Evolutionary conservation across 2,797 vertebrate species (phyloP).

Genomic region (Sarcoramphus papa): DNA sequence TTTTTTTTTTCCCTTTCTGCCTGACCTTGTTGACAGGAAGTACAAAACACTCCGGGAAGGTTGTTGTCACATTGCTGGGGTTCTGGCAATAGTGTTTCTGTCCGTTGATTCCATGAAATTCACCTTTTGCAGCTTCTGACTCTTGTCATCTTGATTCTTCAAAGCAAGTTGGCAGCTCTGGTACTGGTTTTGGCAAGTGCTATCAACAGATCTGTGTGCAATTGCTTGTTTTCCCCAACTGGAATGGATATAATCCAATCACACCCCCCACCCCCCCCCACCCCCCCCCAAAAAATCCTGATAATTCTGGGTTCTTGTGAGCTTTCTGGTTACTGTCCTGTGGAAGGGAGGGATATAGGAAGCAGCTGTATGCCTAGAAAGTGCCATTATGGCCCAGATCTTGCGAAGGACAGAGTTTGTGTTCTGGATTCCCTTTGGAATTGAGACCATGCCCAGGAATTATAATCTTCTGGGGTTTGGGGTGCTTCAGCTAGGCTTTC

Average conservation of each 20-base stretch:
- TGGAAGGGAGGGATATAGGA: neutral
- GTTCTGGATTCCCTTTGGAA: neutral
- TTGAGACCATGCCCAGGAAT: neutral
- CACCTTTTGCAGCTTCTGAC: neutral
- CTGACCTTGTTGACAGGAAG: neutral
- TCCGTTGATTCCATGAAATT: neutral
- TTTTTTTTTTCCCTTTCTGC: neutral
- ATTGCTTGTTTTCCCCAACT: neutral
- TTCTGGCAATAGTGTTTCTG: neutral
- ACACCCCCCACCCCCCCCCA: too few relatives aligned
- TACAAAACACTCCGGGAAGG: neutral
- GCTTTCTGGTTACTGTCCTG: neutral
- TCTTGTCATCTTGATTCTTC: neutral
- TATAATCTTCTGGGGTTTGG: neutral
- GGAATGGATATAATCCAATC: neutral
- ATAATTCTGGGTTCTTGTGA: neutral
- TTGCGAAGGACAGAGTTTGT: neutral
- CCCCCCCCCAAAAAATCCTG: neutral
- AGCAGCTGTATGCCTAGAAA: neutral
- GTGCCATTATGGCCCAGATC: neutral
- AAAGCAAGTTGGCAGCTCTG: neutral
- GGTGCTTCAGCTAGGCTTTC: neutral
- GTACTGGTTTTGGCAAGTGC: neutral
- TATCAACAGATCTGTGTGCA: neutral
- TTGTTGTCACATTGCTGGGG: neutral